Percentiles rank a stretch among this genome's conserved stretches.
Evolutionary conservation across 2,888 invertebrate genomes (phyloP).

Genomic region (Platerodrilus igneus): DNA sequence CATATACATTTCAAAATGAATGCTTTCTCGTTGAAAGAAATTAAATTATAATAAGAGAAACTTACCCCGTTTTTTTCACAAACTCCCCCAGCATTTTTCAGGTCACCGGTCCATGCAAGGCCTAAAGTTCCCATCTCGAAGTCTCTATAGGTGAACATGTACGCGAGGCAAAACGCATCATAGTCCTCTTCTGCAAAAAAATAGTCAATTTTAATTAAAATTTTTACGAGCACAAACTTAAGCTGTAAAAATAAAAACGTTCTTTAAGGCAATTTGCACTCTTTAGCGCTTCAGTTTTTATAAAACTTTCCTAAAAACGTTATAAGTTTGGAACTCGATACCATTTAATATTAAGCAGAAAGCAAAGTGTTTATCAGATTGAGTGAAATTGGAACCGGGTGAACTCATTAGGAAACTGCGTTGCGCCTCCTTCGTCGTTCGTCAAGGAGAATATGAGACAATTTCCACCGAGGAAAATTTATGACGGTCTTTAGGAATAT

Average conservation of each 20-base stretch:
- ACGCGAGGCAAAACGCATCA: slow-evolving; percentile 96
- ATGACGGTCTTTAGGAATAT: slow-evolving; percentile 22
- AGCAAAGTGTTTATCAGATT: slow-evolving; percentile 21
- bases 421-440: slow-evolving; percentile 24
- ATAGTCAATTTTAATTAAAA: slow-evolving; percentile 14
- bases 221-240: slow-evolving; percentile 2
- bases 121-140: slow-evolving; percentile 96
- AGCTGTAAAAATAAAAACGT: slow-evolving; percentile 17
- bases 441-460: slow-evolving; percentile 29
- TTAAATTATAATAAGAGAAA: no score
- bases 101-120: slow-evolving; percentile 95
- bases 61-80: slow-evolving; percentile 95
- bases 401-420: slow-evolving; percentile 28
- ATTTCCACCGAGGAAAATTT: slow-evolving; percentile 22
- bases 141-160: slow-evolving; percentile 97
- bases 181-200: slow-evolving; percentile 86
- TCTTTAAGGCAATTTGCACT: no score
- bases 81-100: slow-evolving; percentile 95
- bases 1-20: no score
- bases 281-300: no score
- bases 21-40: no score
- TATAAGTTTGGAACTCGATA: slow-evolving; percentile 22
- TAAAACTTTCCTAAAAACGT: no score
- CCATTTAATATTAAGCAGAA: slow-evolving; percentile 15
- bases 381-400: slow-evolving; percentile 27